Evolutionary conservation across 2,888 invertebrate genomes (phyloP).

Genomic region (Drosophila mimetica): DNA sequence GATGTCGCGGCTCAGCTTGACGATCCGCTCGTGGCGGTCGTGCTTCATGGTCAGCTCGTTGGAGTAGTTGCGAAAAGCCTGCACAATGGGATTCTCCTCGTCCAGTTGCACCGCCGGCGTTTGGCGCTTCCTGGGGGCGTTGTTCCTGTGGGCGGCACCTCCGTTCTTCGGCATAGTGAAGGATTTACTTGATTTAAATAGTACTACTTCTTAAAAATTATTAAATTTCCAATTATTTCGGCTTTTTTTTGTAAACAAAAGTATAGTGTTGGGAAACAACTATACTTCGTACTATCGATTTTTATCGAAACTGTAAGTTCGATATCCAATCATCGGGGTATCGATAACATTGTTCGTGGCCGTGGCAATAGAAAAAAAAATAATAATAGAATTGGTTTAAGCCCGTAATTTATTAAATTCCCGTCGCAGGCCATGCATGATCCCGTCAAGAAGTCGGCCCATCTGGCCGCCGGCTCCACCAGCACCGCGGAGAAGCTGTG

Average conservation of each 20-base stretch:
- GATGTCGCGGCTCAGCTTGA: conserved; percentile 92
- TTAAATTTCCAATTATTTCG: background rate
- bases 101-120: conserved; percentile 47
- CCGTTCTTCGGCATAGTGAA: conserved; percentile 62
- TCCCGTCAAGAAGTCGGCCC: conserved; percentile 40
- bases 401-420: conserved; percentile 2
- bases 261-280: background rate
- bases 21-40: conserved; percentile 92
- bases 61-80: conserved; percentile 87
- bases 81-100: conserved; percentile 79
- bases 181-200: background rate
- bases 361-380: too few species aligned
- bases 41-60: conserved; percentile 90
- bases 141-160: conserved; percentile 42
- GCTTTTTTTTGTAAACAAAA: background rate
- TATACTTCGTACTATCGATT: too few species aligned
- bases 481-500: conserved; percentile 76
- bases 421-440: conserved; percentile 51
- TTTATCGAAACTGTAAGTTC: too few species aligned
- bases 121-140: conserved; percentile 50
- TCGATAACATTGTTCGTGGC: conserved; percentile 1
- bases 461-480: conserved; percentile 39
- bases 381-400: conserved; percentile 9
- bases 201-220: background rate
- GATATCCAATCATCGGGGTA: background rate